Percentiles rank a stretch among this genome's conserved stretches.
phyloP scores from a whole-genome alignment of 1,140 invertebrate species.

The Hormaphis cornu region DNA sequence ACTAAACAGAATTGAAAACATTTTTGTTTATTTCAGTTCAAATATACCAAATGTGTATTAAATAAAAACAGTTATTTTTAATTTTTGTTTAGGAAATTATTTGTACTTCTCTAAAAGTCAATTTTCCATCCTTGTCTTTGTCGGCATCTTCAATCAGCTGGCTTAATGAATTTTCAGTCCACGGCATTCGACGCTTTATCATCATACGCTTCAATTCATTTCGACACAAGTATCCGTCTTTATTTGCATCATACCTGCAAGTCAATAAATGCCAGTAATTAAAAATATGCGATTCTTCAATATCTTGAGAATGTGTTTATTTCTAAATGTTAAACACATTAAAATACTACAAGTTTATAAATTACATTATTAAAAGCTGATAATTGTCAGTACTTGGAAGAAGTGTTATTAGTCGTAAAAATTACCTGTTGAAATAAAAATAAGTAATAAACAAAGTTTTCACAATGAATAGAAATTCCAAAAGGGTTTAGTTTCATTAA shows the following conservation, averaged over 20 bases:
- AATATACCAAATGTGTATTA: not conserved
- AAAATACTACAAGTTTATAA: too few relatives aligned
- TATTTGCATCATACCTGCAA: not conserved
- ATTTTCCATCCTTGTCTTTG: slow-evolving; percentile 6
- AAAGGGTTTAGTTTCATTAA: too few relatives aligned
- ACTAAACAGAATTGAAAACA: not conserved
- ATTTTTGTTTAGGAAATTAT: not conserved
- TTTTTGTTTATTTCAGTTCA: not conserved
- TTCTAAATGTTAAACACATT: too few relatives aligned
- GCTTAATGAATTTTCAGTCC: slow-evolving; percentile 20
- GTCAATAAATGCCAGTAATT: not conserved
- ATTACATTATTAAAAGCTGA: too few relatives aligned
- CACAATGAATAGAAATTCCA: too few relatives aligned
- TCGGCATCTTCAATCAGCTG: slow-evolving; percentile 4
- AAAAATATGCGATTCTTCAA: not conserved
- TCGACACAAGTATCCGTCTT: slow-evolving; percentile 9
- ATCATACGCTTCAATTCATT: slow-evolving; percentile 21
- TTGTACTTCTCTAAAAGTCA: slow-evolving; percentile 20
- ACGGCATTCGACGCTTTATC: slow-evolving; percentile 8
- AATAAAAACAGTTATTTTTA: not conserved
- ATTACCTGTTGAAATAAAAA: too few relatives aligned
- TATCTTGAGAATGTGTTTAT: not conserved
- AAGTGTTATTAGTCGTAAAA: too few relatives aligned
- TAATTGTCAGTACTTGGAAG: too few relatives aligned
- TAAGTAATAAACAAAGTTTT: too few relatives aligned